A percentile compares a stretch with the other conserved stretches of the same genome.
Conservation (phyloP, 35 echinoderm and acorn worm species). For the Apostichopus californicus region DNA sequence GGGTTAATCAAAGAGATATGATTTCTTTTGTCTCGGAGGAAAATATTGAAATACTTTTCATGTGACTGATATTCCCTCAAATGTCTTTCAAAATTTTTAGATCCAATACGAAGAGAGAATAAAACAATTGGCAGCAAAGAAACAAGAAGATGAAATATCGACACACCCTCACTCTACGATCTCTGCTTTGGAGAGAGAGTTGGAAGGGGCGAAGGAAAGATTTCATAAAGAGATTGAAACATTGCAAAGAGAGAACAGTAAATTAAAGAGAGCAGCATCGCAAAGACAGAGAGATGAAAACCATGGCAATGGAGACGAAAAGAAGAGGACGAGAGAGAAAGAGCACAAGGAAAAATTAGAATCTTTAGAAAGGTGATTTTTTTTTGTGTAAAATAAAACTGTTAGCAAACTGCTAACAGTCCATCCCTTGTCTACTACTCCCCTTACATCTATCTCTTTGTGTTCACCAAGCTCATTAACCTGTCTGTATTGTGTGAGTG, state of each 20-base stretch:
- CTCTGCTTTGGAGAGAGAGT: constrained; percentile 67
- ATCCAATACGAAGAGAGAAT: constrained; percentile 91
- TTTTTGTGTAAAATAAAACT: too few species aligned
- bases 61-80: background rate
- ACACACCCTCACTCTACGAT: constrained; percentile 67
- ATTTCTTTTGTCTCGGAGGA: too few species aligned
- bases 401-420: too few species aligned
- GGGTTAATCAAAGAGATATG: too few species aligned
- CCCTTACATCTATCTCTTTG: too few species aligned
- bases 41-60: too few species aligned
- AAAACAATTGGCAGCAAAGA: constrained; percentile 66
- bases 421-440: too few species aligned
- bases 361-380: constrained; percentile 31
- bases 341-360: constrained; percentile 24
- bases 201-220: constrained; percentile 65
- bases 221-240: constrained; percentile 63
- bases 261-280: background rate
- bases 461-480: too few species aligned
- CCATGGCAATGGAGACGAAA: background rate
- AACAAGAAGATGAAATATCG: constrained; percentile 20
- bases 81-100: constrained; percentile 14
- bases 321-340: constrained; percentile 14
- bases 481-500: too few species aligned
- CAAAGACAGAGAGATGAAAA: constrained; percentile 13
- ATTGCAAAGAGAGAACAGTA: constrained; percentile 64